These are phyloP conservation scores for Corvus hawaiiensis DNA, from an alignment of 2,113 vertebrate species.

Conservation along the genomic window DNA sequence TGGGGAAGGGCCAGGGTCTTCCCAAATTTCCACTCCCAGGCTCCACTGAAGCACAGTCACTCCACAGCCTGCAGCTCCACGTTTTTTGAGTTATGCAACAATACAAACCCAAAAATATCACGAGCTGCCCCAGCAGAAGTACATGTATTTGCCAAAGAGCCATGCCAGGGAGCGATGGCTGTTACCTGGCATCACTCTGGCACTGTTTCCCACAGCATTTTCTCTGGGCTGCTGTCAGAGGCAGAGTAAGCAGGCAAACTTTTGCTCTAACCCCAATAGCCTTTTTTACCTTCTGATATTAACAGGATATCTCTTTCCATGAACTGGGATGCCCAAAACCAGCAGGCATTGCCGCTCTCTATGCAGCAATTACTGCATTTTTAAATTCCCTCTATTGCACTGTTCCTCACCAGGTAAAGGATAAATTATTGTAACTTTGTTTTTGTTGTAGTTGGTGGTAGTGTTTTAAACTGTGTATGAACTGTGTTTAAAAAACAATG, in stretches of 20 bases:
- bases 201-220: background rate
- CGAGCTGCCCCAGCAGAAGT: accelerated
- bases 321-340: background rate
- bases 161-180: accelerated
- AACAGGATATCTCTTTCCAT: background rate
- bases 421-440: background rate
- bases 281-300: background rate
- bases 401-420: background rate
- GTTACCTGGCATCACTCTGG: background rate
- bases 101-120: background rate
- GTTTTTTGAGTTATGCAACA: background rate
- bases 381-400: background rate
- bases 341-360: background rate
- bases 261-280: background rate
- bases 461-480: background rate
- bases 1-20: background rate
- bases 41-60: background rate
- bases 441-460: background rate
- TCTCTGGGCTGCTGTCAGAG: background rate
- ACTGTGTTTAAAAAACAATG: background rate
- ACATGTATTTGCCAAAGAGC: background rate
- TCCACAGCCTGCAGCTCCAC: background rate
- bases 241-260: background rate
- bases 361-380: background rate
- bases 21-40: background rate